Conservation (phyloP, 2,797 vertebrate species). For the Pseudopleuronectes americanus region DNA sequence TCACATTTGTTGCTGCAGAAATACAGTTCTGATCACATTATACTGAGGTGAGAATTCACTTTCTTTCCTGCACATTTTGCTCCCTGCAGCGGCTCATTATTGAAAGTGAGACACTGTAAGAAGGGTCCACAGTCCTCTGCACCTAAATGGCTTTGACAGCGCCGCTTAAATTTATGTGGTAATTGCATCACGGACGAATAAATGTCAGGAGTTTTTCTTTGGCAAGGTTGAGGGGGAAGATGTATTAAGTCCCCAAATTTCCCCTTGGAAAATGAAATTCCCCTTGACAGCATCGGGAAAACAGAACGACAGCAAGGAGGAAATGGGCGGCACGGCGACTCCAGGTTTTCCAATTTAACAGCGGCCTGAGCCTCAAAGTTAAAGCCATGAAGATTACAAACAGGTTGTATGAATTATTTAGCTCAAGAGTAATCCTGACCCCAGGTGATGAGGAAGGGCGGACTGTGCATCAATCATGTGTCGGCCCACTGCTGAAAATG, state of each 20-base stretch:
- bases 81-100: not conserved
- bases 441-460: slow-evolving; percentile 47
- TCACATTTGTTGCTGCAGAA: slow-evolving; percentile 2
- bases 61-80: slow-evolving; percentile 1
- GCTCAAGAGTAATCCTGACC: slow-evolving; percentile 56
- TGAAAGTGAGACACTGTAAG: slow-evolving; percentile 21
- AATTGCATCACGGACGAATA: slow-evolving; percentile 45
- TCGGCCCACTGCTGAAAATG: slow-evolving; percentile 44
- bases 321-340: not conserved
- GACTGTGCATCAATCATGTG: slow-evolving; percentile 61
- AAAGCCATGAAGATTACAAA: slow-evolving; percentile 58
- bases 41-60: slow-evolving; percentile 1
- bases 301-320: slow-evolving; percentile 69
- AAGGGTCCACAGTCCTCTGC: slow-evolving; percentile 4
- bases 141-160: slow-evolving; percentile 34
- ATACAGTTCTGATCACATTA: not conserved
- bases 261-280: slow-evolving; percentile 63
- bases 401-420: slow-evolving; percentile 67
- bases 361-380: slow-evolving; percentile 42
- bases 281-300: slow-evolving; percentile 63
- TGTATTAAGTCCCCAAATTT: slow-evolving; percentile 63
- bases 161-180: slow-evolving; percentile 30
- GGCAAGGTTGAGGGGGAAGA: slow-evolving; percentile 53
- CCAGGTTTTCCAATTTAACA: slow-evolving; percentile 45
- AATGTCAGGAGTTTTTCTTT: slow-evolving; percentile 57